Evolutionary conservation across 2,888 invertebrate genomes (phyloP).

Genomic region (Choristoneura rosaceana): DNA sequence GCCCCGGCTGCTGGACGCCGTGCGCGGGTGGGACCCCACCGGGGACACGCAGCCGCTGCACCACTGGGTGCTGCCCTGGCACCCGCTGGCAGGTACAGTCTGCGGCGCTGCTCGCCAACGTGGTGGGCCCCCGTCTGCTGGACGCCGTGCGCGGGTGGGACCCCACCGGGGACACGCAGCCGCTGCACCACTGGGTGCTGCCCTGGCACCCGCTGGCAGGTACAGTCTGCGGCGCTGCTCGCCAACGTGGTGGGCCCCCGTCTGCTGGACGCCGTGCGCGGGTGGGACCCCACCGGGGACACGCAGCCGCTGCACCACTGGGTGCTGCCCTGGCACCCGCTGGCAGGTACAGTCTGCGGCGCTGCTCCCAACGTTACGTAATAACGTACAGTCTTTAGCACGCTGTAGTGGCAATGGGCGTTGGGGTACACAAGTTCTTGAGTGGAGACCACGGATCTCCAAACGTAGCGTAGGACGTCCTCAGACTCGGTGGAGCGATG

Average conservation of each 20-base stretch:
- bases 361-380: constrained; percentile 88
- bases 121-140: constrained; percentile 89
- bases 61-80: constrained; percentile 91
- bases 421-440: no score
- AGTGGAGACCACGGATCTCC: no score
- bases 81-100: constrained; percentile 91
- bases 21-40: constrained; percentile 97
- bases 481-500: no score
- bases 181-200: constrained; percentile 97
- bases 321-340: constrained; percentile 89
- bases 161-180: constrained; percentile 96
- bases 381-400: no score
- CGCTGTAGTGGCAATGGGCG: no score
- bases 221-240: constrained; percentile 90
- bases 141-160: constrained; percentile 96
- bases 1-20: constrained; percentile 90
- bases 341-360: constrained; percentile 92
- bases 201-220: constrained; percentile 89
- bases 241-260: constrained; percentile 90
- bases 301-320: constrained; percentile 98
- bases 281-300: constrained; percentile 98
- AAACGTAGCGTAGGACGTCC: no score
- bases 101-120: constrained; percentile 90
- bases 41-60: constrained; percentile 98
- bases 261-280: constrained; percentile 90